Base-by-base conservation (phyloP, 2,888 invertebrate species). In the Cremastinae sp. region DNA sequence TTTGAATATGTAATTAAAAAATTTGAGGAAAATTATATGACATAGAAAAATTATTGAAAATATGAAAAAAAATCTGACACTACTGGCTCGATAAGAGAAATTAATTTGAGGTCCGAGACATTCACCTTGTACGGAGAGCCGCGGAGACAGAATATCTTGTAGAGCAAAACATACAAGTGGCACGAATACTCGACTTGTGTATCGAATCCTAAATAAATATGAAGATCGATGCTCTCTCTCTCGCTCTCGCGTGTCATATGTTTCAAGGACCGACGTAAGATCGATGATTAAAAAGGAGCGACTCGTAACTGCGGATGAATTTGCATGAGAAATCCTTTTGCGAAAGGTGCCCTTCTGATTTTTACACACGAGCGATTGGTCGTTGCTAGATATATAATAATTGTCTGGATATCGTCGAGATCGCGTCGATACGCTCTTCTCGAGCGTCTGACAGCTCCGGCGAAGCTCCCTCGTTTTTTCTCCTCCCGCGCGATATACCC, bases 321-420 rank as follows among this genome's bases (percentile, higher is more conserved):
- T 1, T 0, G 22, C 9, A 9, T 18, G 9, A 8, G 10, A 41
- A 22, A 10, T 16, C n/a, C n/a, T n/a, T 14, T 7, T 41, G 22
- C 14, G 41, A 41, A n/a, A 14, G n/a, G 14, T 9, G 14, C 10
- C 22, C n/a, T 39, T 51, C 16, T 41, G 64, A 45, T 16, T 28
- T 14, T 7, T n/a, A n/a, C n/a, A n/a, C n/a, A n/a, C n/a, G 12
- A 65, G 22, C 53, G 28, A 49, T 62, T 12, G 37, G 12, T 4
- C n/a, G n/a, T n/a, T n/a, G n/a, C n/a, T n/a, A n/a, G n/a, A 39
- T 39, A 39, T 49, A 18, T 49, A 76, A 76, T 73, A 70, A 76
- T 76, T 76, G 73, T 73, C 76, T 73, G 73, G 76, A 69, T 49
- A 69, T 66, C 77, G 74, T 78, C 77, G 74, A 69, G 59, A 49